phyloP scores from a whole-genome alignment of 1,140 invertebrate species.

The Platyscapa corneri region DNA sequence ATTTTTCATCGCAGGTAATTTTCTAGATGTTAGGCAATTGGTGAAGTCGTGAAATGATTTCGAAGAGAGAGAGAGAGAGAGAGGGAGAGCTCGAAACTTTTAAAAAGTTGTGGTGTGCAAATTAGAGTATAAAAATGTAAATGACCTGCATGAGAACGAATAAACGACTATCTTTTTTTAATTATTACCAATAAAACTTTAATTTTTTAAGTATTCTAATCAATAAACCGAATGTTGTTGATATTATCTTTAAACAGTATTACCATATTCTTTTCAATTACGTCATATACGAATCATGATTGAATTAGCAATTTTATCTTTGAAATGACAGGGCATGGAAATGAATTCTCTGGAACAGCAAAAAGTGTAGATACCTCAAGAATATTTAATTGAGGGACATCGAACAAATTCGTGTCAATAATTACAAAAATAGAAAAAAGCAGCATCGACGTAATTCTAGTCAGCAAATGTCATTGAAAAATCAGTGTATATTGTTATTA shows the following conservation, averaged over 20 bases:
- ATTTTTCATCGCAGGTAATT: not conserved
- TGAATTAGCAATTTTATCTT: not conserved
- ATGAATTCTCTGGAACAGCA: not conserved
- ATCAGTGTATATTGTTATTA: too few species aligned
- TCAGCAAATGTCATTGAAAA: not conserved
- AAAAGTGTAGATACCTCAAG: not conserved
- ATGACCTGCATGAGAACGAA: not conserved
- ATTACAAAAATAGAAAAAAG: not conserved
- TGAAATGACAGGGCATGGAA: not conserved
- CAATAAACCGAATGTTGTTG: not conserved
- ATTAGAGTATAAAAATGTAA: not conserved
- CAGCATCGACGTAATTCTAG: too few species aligned
- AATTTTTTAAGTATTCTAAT: not conserved
- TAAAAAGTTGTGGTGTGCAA: not conserved
- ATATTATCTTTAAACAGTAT: not conserved
- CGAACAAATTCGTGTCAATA: not conserved
- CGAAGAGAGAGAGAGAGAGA: too few species aligned
- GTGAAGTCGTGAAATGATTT: not conserved
- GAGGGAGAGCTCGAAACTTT: not conserved
- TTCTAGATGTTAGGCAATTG: not conserved
- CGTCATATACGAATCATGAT: constrained; percentile 1
- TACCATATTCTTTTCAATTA: not conserved
- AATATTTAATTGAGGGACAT: not conserved
- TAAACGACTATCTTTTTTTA: not conserved
- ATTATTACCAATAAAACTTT: not conserved